Evolutionary conservation across 2,113 vertebrate species (phyloP), one percentile per base, ranked within the genome.

Genomic region (Python bivittatus): DNA sequence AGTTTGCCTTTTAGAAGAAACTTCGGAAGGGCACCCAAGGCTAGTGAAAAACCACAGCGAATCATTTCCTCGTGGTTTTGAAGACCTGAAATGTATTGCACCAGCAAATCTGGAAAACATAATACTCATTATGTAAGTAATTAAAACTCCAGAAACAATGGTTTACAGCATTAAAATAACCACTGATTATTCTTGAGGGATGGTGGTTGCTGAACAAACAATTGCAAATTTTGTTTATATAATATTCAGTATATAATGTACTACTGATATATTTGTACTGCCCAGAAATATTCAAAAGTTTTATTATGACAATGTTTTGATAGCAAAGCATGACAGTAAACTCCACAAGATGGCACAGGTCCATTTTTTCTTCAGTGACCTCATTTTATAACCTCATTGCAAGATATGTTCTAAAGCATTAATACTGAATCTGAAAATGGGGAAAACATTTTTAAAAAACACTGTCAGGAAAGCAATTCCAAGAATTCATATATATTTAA

Each of bases 41-140:
- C 99, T 48, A 98, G 97, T 7, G 99, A 98, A 93, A 98, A 99
- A 86, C 99, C 99, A 25, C 98, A 98, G 17, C 99, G 98, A 48
- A 97, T 98, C 97, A 98, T 97, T 94, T 98, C 98, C 96, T 99
- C 98, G 0, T 98, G 2, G 91, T 97, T 98, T 88, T 94, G 97
- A 54, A 99, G 98, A 1, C 98, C 98, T 0, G 96, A 95, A 0
- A 98, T 96, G 20, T 99, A 99, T 94, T 96, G 98, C 15, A 99
- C 94, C 96, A 99, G 96, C 15, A 96, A 95, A 92, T 97, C 99
- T 99, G 94, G 10, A 93, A 92, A 92, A 95, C 0, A 95, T 6
- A 60, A 3, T 12, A 56, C 17, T 64, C 12, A 91, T 7, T 29
- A 33, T 64, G 79, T n/a, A 0, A 1, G 29, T 27, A 88, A 57